Evolutionary conservation across 2,888 invertebrate species (phyloP), one percentile per base, ranked within the genome.

Genomic region (Diplolepis rosae): DNA sequence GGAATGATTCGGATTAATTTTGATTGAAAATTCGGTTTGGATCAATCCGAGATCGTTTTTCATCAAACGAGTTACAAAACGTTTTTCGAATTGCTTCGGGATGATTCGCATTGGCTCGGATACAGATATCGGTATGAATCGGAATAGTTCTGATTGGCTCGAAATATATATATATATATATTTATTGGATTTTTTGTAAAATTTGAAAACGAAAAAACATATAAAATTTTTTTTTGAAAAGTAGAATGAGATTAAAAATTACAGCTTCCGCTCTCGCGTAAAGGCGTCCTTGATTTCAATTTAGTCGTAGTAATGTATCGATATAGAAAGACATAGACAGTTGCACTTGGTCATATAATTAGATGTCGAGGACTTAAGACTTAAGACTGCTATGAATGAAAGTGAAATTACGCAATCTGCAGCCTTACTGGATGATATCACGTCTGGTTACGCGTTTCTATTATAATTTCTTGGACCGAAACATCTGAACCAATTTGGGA

Each of bases 331-430:
- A 4, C 9, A 18, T 15, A 24, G 15, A 69, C 15, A 11, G 27
- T 65, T 69, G 48, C 69, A 69, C 65, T 61, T 61, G 24, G n/a
- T 61, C 35, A 27, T 61, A 61, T 61, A 61, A 39, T 61, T 61
- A 61, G 61, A 61, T 39, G 61, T 61, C 61, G n/a, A 61, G 61
- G 61, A 61, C 39, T 61, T 24, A 61, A 39, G 61, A 61, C 39
- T 61, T 24, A 39, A 39, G 61, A 39, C 61, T 61, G 39, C 32
- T 52, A 70, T 77, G 79, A 82, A 83, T 80, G 81, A 83, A 81
- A 83, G 77, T 71, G 13, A 70, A 52, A 72, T 80, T 73, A 75
- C 71, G 77, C 73, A 77, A 81, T 5, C 45, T 45, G 24, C 51
- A 24, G 65, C 66, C 50, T 30, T 70, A 54, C 56, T 65, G 65